Conservation (phyloP, 2,888 invertebrate genomes). For the Drosophila pegasa region DNA sequence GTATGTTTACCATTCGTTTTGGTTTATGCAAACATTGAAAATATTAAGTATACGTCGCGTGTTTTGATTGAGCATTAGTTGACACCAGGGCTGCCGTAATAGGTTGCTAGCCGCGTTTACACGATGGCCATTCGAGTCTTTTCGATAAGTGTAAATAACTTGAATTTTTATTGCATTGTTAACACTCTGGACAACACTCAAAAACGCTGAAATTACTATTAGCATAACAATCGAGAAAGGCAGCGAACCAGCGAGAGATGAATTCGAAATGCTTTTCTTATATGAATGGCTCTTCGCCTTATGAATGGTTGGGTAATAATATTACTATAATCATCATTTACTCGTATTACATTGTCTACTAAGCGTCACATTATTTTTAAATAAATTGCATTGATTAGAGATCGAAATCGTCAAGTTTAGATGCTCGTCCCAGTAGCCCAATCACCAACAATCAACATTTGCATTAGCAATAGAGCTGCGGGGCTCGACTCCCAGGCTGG, state of each 20-base stretch:
- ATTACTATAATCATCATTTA: neutral
- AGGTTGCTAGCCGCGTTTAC: constrained; percentile 36
- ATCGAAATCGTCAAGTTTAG: neutral
- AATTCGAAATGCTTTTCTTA: constrained; percentile 11
- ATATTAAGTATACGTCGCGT: constrained; percentile 73
- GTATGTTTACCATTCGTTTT: constrained; percentile 74
- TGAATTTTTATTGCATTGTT: constrained; percentile 19
- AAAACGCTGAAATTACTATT: neutral
- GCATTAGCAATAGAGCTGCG: neutral
- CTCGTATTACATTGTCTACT: constrained; percentile 7
- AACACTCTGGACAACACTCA: constrained; percentile 20
- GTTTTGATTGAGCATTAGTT: constrained; percentile 56
- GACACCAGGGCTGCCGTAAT: constrained; percentile 59
- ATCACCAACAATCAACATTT: neutral
- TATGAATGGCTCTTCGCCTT: neutral
- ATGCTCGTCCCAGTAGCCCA: neutral
- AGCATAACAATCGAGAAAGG: constrained; percentile 7
- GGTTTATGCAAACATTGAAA: constrained; percentile 63
- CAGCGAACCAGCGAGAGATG: neutral
- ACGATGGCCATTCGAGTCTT: constrained; percentile 21
- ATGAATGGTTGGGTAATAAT: constrained; percentile 5
- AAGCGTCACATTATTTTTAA: constrained; percentile 5
- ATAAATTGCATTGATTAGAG: constrained; percentile 3
- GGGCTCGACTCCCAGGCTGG: neutral
- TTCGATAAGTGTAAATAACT: constrained; percentile 22